Evolutionary conservation across 2,888 invertebrate species (phyloP).

Genomic region (Macroteleia sp.): DNA sequence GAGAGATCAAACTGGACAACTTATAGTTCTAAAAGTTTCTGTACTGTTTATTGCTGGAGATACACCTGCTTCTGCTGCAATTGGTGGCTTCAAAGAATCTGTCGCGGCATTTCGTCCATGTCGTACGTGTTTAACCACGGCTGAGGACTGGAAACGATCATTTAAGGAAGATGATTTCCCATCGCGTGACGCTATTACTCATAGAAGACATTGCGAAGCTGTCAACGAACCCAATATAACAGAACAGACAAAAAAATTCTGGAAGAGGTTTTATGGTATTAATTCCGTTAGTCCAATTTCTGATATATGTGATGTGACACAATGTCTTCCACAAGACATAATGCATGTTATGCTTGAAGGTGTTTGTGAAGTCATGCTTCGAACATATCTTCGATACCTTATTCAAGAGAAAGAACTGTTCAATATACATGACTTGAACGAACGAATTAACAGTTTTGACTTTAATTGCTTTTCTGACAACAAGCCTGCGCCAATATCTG

Average conservation of each 20-base stretch:
- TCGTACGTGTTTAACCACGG: background rate
- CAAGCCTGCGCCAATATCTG: constrained; percentile 13
- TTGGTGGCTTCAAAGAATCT: constrained; percentile 57
- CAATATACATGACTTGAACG: background rate
- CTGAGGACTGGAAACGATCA: background rate
- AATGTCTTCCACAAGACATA: constrained; percentile 10
- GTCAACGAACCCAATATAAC: background rate
- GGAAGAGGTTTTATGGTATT: background rate
- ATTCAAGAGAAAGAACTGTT: background rate
- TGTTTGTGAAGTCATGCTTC: background rate
- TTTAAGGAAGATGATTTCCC: background rate
- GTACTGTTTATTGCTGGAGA: constrained; percentile 49
- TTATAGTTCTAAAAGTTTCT: constrained; percentile 2
- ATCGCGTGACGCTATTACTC: background rate
- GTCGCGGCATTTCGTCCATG: background rate
- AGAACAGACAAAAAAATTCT: background rate
- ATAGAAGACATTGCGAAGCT: background rate
- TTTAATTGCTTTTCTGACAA: constrained; percentile 42
- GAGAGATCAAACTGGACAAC: background rate
- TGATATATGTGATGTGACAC: background rate
- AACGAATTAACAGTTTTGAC: constrained; percentile 32
- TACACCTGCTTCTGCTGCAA: constrained; percentile 55
- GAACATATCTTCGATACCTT: background rate
- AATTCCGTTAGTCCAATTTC: background rate
- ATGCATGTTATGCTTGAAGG: constrained; percentile 13